phyloP scores from a whole-genome alignment of 2,797 vertebrate genomes.

The Centropyge bicolor region DNA sequence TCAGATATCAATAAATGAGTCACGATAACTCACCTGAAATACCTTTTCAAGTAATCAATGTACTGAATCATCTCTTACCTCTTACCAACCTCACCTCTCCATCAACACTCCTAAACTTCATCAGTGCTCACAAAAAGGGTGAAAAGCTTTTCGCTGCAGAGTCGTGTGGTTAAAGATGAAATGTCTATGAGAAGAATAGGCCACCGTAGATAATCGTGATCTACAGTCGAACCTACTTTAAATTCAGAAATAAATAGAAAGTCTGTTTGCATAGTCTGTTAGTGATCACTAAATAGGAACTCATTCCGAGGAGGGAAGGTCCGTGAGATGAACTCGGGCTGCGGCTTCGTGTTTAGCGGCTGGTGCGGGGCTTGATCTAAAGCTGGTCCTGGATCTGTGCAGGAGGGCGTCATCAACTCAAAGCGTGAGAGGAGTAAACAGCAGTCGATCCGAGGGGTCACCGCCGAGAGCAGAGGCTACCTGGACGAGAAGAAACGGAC shows the following conservation, averaged over 20 bases:
- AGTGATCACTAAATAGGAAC: constrained; percentile 70
- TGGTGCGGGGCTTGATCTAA: background rate
- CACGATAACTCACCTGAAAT: constrained; percentile 26
- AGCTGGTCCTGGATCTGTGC: constrained; percentile 51
- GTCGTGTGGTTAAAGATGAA: constrained; percentile 25
- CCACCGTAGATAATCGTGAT: constrained; percentile 23
- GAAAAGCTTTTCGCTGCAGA: constrained; percentile 12
- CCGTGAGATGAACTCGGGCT: constrained; percentile 6
- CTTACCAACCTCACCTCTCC: background rate
- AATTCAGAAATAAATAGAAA: constrained; percentile 63
- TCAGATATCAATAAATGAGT: constrained; percentile 17
- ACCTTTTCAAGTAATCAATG: constrained; percentile 59
- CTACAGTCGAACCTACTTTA: constrained; percentile 58
- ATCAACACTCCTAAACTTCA: background rate
- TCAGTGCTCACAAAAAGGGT: constrained; percentile 5
- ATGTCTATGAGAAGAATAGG: constrained; percentile 25
- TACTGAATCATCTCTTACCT: constrained; percentile 25
- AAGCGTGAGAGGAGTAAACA: constrained; percentile 34
- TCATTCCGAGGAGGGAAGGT: constrained; percentile 32
- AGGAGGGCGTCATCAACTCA: constrained; percentile 23
- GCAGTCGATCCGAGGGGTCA: constrained; percentile 20
- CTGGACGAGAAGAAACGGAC: constrained; percentile 45
- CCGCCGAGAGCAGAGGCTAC: constrained; percentile 63
- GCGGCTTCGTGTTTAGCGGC: constrained; percentile 3
- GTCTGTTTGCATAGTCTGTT: constrained; percentile 81